phyloP scores from a whole-genome alignment of 1,140 invertebrate species.

The Dufourea novaeangliae region DNA sequence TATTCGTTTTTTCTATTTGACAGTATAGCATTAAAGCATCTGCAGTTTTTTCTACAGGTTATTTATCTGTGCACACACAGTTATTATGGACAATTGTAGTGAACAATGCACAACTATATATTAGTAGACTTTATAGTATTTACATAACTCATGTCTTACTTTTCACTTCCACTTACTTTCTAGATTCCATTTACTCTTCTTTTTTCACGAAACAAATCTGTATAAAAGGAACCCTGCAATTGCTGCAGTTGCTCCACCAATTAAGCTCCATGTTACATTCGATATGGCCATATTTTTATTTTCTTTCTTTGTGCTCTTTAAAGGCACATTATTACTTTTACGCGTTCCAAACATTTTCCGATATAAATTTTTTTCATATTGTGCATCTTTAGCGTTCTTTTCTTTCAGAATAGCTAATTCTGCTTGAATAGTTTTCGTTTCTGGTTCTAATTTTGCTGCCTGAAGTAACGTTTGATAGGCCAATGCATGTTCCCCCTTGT shows the following conservation, averaged over 20 bases:
- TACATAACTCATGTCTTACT: neutral
- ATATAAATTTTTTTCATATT: conserved; percentile 85
- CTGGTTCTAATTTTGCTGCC: conserved; percentile 84
- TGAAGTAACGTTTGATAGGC: conserved; percentile 84
- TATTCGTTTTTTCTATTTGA: neutral
- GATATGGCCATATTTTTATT: conserved; percentile 54
- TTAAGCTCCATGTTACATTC: conserved; percentile 73
- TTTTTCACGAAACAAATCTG: conserved; percentile 70
- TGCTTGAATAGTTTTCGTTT: conserved; percentile 82
- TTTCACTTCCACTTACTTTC: neutral
- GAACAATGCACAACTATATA: conserved; percentile 9
- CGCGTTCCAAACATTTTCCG: conserved; percentile 85
- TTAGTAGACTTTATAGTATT: conserved; percentile 14
- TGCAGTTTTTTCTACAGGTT: conserved; percentile 17
- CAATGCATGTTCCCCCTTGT: conserved; percentile 83
- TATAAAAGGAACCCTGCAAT: conserved; percentile 74
- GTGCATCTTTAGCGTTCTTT: conserved; percentile 82
- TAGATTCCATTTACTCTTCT: neutral
- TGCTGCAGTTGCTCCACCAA: conserved; percentile 75
- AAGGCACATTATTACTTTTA: conserved; percentile 41
- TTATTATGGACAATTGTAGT: neutral
- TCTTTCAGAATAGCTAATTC: conserved; percentile 84
- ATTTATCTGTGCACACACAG: conserved; percentile 15
- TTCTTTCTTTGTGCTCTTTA: conserved; percentile 54
- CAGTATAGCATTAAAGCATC: neutral